Base-by-base conservation (phyloP, 2,113 vertebrate genomes). In the Phaethon lepturus region DNA sequence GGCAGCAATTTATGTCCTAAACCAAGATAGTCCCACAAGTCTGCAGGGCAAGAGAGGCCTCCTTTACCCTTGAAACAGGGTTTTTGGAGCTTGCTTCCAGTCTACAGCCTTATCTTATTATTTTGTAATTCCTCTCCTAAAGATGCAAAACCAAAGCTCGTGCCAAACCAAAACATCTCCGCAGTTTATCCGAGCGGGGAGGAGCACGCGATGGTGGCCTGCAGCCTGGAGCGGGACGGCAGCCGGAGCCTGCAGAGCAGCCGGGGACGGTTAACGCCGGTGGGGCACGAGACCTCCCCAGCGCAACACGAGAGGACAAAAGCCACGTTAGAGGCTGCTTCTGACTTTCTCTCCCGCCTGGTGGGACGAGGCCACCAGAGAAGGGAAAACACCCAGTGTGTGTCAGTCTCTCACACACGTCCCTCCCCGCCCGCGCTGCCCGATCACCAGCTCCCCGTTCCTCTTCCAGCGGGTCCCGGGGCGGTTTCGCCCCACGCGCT, bases 81-180 rank as follows among this genome's bases (percentile, higher is more conserved):
- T 19, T 86, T 77, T 86, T 53, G 75, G 5, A 81, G 84, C 69
- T 96, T 40, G 2, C 67, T 95, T 87, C 84, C 66, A 90, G 13
- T 28, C 52, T 60, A 22, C 66, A 56, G 56, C 56, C 92, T 96
- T 96, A 96, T 96, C 96, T 90, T 38, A 35, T 38, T 97, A 6
- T 96, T 97, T 96, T 95, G 95, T 49, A 90, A 93, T 74, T 96
- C 91, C 58, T 85, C 53, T 93, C 33, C 93, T 95, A 90, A 95
- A 60, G 56, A 96, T 49, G 60, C 76, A 87, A 95, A 97, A 75
- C 90, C 47, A 75, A 84, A 42, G 93, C 92, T 87, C 2, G 20
- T 68, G 92, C 96, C 95, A 95, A 96, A 95, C 81, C 87, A 97
- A 97, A 97, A 97, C 90, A 96, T 79, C 92, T 47, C 80, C 0